These are phyloP conservation scores for Limonius californicus DNA, from an alignment of 1,140 invertebrate species.

Conservation along the genomic window DNA sequence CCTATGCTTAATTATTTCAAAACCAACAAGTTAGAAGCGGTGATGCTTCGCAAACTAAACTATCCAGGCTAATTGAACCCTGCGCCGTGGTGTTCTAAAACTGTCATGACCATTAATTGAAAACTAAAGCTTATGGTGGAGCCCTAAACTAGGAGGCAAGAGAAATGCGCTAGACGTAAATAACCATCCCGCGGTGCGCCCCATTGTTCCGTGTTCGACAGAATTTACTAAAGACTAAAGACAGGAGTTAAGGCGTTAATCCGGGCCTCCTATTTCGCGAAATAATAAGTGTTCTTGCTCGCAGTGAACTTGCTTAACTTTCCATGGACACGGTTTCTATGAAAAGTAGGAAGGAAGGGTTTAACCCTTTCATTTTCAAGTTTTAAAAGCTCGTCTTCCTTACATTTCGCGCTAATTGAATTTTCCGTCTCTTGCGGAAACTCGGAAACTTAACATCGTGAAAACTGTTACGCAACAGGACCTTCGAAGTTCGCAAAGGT, in stretches of 20 bases:
- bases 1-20: not conserved
- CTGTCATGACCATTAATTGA: not conserved
- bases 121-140: not conserved
- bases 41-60: not conserved
- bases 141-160: not conserved
- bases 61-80: not conserved
- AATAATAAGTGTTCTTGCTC: not conserved
- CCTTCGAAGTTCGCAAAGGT: no score
- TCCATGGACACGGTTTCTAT: no score
- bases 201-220: not conserved
- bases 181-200: not conserved
- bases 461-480: no score
- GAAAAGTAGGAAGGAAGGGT: no score
- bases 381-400: no score
- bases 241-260: no score
- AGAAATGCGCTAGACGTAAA: not conserved
- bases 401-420: no score
- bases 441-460: no score
- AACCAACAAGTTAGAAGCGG: not conserved
- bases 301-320: not conserved
- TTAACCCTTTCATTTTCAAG: no score
- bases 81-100: not conserved
- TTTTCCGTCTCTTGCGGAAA: no score
- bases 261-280: no score
- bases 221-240: not conserved